phyloP scores from a whole-genome alignment of 2,888 invertebrate genomes.

The Thecophora atra region DNA sequence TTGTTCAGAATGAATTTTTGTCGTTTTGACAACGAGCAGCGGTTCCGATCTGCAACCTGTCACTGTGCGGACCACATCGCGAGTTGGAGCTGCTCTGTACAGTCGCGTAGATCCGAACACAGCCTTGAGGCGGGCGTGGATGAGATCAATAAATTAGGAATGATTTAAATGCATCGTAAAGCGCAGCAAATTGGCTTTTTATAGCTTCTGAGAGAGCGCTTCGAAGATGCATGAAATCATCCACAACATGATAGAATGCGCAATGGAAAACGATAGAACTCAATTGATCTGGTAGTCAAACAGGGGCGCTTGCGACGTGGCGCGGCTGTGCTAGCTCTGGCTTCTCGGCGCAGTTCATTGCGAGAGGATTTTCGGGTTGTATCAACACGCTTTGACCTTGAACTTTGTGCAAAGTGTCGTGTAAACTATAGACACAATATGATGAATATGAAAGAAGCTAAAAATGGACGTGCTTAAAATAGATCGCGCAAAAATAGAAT shows the following conservation, averaged over 20 bases:
- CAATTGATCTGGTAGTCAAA: neutral
- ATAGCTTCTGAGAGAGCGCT: neutral
- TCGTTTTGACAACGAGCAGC: neutral
- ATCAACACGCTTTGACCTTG: too few relatives aligned
- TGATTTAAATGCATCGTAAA: conserved; percentile 18
- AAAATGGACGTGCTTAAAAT: too few relatives aligned
- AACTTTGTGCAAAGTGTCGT: too few relatives aligned
- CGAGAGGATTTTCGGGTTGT: too few relatives aligned
- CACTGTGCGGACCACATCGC: neutral
- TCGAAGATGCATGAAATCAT: conserved; percentile 16
- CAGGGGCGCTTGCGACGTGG: neutral
- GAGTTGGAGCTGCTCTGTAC: neutral
- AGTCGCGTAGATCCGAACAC: conserved; percentile 24
- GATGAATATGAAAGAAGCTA: too few relatives aligned
- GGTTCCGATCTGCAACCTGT: neutral
- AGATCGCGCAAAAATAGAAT: too few relatives aligned
- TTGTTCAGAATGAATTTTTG: neutral
- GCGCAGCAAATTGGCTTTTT: neutral
- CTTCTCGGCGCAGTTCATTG: neutral
- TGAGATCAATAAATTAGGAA: conserved; percentile 20
- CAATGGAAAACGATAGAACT: conserved; percentile 7
- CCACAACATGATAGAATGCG: neutral
- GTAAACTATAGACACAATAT: too few relatives aligned
- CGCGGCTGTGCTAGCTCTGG: neutral
- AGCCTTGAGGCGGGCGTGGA: conserved; percentile 1